A percentile compares a stretch with the other conserved stretches of the same genome.
phyloP scores from a whole-genome alignment of 2,113 vertebrate species.

The Plecotus auritus region DNA sequence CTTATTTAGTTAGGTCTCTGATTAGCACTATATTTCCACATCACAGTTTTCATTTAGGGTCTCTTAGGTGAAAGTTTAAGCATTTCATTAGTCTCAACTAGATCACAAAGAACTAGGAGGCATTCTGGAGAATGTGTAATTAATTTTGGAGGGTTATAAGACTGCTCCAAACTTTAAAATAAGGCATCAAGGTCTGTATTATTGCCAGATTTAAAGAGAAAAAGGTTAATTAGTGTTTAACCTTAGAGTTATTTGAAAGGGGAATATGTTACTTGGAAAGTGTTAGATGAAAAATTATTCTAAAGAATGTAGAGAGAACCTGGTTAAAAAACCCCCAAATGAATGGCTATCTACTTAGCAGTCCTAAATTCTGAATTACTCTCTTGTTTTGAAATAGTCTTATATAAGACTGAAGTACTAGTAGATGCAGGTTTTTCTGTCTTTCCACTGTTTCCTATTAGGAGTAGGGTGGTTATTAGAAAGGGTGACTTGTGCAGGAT shows the following conservation, averaged over 20 bases:
- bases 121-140: conserved; percentile 13
- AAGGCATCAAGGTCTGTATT: neutral
- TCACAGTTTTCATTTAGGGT: neutral
- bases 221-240: conserved; percentile 49
- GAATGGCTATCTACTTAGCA: neutral
- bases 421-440: neutral
- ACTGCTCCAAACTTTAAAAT: conserved; percentile 7
- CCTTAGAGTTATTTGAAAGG: conserved; percentile 24
- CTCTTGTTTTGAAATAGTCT: conserved; percentile 19
- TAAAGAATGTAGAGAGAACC: conserved; percentile 1
- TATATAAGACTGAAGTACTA: neutral
- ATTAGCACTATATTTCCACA: neutral
- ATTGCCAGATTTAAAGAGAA: conserved; percentile 42
- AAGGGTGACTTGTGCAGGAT: neutral
- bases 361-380: neutral
- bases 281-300: conserved; percentile 33
- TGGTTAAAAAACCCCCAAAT: conserved; percentile 7
- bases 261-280: conserved; percentile 31
- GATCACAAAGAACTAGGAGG: neutral
- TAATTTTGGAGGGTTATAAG: conserved; percentile 1
- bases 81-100: neutral
- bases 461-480: neutral
- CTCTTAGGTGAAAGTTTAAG: neutral
- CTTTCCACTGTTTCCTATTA: neutral
- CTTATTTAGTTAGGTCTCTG: neutral